These are phyloP conservation scores for Hypomesus transpacificus DNA, from an alignment of 2,113 vertebrate genomes.

Conservation along the genomic window DNA sequence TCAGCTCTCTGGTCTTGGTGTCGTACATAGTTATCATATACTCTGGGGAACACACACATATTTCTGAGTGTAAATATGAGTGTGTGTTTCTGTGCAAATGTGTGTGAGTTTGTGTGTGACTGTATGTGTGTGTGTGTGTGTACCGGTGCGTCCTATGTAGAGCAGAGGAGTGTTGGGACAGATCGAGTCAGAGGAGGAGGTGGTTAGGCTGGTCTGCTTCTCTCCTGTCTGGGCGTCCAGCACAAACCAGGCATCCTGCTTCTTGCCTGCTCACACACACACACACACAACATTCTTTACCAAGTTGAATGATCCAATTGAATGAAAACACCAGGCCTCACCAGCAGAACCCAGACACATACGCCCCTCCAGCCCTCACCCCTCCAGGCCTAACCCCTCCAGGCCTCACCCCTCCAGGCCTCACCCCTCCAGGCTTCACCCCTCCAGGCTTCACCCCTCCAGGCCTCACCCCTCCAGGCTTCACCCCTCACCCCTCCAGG, in stretches of 20 bases:
- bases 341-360: no score
- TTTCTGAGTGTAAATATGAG: neutral
- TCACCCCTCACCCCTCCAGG: no score
- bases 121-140: constrained; percentile 1
- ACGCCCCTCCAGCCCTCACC: neutral
- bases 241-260: constrained; percentile 92
- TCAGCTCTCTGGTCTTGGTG: constrained; percentile 83
- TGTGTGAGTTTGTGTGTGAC: neutral
- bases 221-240: constrained; percentile 94
- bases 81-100: neutral
- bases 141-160: constrained; percentile 92
- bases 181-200: constrained; percentile 80
- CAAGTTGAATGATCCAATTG: neutral
- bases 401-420: neutral
- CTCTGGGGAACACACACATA: constrained; percentile 67
- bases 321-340: neutral
- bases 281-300: neutral
- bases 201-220: constrained; percentile 88
- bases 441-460: no score
- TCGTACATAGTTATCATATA: constrained; percentile 96
- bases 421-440: no score
- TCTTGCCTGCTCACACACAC: constrained; percentile 77
- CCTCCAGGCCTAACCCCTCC: neutral
- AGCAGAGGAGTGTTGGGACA: constrained; percentile 83
- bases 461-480: neutral